phyloP scores from a whole-genome alignment of 1,140 invertebrate species.

The Notospermus geniculatus region DNA sequence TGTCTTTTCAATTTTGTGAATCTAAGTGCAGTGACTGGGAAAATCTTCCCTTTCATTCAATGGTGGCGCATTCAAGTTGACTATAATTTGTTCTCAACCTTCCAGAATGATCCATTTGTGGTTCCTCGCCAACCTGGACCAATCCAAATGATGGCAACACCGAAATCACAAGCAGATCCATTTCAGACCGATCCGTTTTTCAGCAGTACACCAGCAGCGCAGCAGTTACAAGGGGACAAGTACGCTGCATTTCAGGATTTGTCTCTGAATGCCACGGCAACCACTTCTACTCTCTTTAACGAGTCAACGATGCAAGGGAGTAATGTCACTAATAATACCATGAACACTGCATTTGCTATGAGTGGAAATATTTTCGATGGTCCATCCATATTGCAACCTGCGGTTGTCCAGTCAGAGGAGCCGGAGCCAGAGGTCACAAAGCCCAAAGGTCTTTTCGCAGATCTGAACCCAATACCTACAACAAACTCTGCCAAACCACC shows the following conservation, averaged over 20 bases:
- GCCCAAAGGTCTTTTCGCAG: slow-evolving; percentile 41
- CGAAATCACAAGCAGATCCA: too few species aligned
- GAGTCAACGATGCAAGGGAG: slow-evolving; percentile 18
- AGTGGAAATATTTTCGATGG: slow-evolving; percentile 35
- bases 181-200: too few species aligned
- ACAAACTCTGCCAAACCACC: not conserved
- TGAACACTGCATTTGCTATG: slow-evolving; percentile 10
- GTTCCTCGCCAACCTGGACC: too few species aligned
- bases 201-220: too few species aligned
- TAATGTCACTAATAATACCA: slow-evolving; percentile 12
- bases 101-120: too few species aligned
- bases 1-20: too few species aligned
- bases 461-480: slow-evolving; percentile 13
- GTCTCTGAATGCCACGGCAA: slow-evolving; percentile 13
- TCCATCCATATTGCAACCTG: slow-evolving; percentile 34
- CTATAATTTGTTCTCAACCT: too few species aligned
- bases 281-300: slow-evolving; percentile 15
- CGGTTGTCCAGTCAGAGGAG: slow-evolving; percentile 11
- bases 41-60: too few species aligned
- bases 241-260: not conserved
- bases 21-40: too few species aligned
- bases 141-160: too few species aligned
- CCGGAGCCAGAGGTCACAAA: slow-evolving; percentile 4
- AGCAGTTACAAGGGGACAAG: too few species aligned
- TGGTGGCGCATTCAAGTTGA: too few species aligned